Evolutionary conservation across 1,140 invertebrate genomes (phyloP), one percentile per base, ranked within the genome.

Genomic region (Drosophila orosa): DNA sequence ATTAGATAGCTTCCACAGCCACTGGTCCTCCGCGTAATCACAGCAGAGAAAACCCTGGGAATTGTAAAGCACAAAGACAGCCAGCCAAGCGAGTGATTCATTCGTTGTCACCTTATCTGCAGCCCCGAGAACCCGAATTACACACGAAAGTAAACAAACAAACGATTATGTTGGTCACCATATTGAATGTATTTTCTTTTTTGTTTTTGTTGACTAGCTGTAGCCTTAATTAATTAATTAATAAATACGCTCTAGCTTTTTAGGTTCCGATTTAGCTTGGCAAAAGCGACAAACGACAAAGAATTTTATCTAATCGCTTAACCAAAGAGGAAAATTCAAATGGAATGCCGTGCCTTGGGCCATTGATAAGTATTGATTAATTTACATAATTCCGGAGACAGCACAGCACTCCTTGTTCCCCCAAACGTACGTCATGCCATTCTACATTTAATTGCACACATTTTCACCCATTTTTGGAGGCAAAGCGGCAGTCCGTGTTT

Each of bases 331-430:
- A 35, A 62, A 67, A 60, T 13, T 66, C 10, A 24, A 44, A 31
- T 44, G 65, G 60, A 68, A 66, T 29, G 65, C 61, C 45, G 60
- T 52, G 60, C 60, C 60, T 59, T 29, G 19, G 15, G 35, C 39
- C 58, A 60, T 35, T 63, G 65, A 68, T 68, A 68, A 54, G 22
- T 12, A 52, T 68, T 54, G 35, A 42, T 52, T 57, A 47, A 71
- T 48, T 71, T 71, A 47, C 50, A 71, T 71, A 71, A 71, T 71
- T 71, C 40, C 19, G 42, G 67, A 71, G 68, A 13, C 33, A 31
- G 47, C 47, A 13, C 33, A 31, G 47, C 47, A 55, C 65, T 57
- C 67, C 40, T n/a, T 24, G 27, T 31, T 17, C 24, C 24, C 9
- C 22, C 15, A 24, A 25, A 44, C 29, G 50, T 56, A 71, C 67